Evolutionary conservation across 2,113 vertebrate species (phyloP).

Genomic region (Cromileptes altivelis): DNA sequence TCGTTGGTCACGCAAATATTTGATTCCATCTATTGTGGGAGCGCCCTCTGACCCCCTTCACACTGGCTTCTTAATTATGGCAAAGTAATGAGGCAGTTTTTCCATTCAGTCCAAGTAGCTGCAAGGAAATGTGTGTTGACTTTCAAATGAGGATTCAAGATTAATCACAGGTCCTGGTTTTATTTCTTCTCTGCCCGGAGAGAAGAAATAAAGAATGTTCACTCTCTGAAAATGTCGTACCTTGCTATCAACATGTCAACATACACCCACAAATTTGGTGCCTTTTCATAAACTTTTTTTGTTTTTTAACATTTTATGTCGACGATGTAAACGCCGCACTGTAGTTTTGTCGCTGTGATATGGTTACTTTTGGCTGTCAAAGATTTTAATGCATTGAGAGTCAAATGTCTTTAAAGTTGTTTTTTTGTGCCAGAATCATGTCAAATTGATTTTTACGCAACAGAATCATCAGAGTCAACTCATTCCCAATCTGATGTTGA

Average conservation of each 20-base stretch:
- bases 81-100: constrained; percentile 27
- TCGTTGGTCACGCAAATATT: constrained; percentile 48
- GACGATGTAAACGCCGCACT: no score
- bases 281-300: not conserved
- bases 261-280: not conserved
- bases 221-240: not conserved
- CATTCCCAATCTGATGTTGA: no score
- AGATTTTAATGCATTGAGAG: no score
- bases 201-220: constrained; percentile 2
- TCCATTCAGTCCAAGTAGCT: not conserved
- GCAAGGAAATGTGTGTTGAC: constrained; percentile 9
- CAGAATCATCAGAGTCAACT: no score
- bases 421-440: no score
- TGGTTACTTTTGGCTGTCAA: no score
- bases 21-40: constrained; percentile 36
- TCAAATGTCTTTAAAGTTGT: no score
- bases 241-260: not conserved
- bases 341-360: no score
- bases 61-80: constrained; percentile 43
- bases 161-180: not conserved
- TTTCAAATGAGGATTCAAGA: constrained; percentile 22
- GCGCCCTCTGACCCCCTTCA: constrained; percentile 26
- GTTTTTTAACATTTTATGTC: no score
- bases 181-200: not conserved
- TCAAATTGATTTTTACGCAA: no score